Base-by-base conservation (phyloP, 1,140 invertebrate genomes). In the Brachionus angularis region DNA sequence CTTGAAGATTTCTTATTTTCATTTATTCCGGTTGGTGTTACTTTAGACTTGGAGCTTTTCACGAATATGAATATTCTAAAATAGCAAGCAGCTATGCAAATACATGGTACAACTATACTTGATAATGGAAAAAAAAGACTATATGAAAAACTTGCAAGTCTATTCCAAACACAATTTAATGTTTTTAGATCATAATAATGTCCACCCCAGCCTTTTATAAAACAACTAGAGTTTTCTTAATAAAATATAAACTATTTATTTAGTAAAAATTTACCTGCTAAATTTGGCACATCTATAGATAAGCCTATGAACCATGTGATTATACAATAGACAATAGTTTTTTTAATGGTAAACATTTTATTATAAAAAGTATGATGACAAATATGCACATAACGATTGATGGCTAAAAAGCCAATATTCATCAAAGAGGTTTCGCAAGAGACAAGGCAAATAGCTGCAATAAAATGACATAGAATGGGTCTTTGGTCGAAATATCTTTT, bases 121-220 rank as follows among this genome's bases (percentile, higher is more conserved):
- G 62, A 67, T 12, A 67, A n/a, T 8, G 62, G 62, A 67, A 67
- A 67, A 50, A 67, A 74, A 0, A 78, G 71, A 5, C 76, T 77
- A 58, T 77, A 78, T 3, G 74, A 73, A 69, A 69, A 75, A 5
- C 73, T 76, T 8, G 75, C 77, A 74, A 78, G 75, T 34, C 78
- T 49, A 64, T 78, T 75, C 75, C 75, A 77, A 25, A 76, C 74
- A 58, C 77, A 78, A 33, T 75, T 75, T 16, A 76, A 25, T 42
- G 74, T 78, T 50, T 77, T 77, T 27, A 64, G 36, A 72, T 78
- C 76, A 50, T 76, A 78, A n/a, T 72, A 61, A 50, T 77, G 77
- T 31, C 74, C 74, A 7, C 77, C 78, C 23, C 76, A 76, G n/a
- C 50, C 21, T 42, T 10, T 10, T n/a, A n/a, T n/a, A n/a, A n/a